phyloP scores from a whole-genome alignment of 1,140 invertebrate species.

The Magallana gigas region DNA sequence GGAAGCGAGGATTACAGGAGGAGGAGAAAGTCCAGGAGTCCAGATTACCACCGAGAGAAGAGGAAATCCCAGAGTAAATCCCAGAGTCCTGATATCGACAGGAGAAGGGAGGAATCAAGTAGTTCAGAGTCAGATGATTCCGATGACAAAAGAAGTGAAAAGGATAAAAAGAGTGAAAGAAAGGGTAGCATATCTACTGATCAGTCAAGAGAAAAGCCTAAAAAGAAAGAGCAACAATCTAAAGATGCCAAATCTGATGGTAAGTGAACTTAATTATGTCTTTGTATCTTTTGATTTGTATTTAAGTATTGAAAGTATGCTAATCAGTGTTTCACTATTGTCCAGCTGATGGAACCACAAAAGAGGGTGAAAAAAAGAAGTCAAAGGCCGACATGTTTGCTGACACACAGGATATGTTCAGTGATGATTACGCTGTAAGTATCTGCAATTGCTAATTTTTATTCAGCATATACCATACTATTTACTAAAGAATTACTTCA shows the following conservation, averaged over 20 bases:
- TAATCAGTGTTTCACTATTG: background rate
- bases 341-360: background rate
- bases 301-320: too few relatives aligned
- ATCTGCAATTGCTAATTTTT: background rate
- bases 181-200: background rate
- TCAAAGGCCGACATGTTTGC: conserved; percentile 86
- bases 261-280: background rate
- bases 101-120: background rate
- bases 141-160: background rate
- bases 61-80: background rate
- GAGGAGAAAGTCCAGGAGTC: conserved; percentile 11
- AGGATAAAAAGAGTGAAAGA: background rate
- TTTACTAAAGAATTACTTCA: background rate
- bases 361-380: conserved; percentile 39
- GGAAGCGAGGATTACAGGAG: background rate
- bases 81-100: background rate
- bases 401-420: conserved; percentile 78
- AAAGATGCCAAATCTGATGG: background rate
- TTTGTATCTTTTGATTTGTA: background rate
- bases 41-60: background rate
- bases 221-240: background rate
- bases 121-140: conserved; percentile 33
- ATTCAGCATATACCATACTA: background rate
- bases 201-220: background rate
- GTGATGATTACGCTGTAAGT: conserved; percentile 89